phyloP scores from a whole-genome alignment of 2,888 invertebrate genomes.

The Morinoia aosen region DNA sequence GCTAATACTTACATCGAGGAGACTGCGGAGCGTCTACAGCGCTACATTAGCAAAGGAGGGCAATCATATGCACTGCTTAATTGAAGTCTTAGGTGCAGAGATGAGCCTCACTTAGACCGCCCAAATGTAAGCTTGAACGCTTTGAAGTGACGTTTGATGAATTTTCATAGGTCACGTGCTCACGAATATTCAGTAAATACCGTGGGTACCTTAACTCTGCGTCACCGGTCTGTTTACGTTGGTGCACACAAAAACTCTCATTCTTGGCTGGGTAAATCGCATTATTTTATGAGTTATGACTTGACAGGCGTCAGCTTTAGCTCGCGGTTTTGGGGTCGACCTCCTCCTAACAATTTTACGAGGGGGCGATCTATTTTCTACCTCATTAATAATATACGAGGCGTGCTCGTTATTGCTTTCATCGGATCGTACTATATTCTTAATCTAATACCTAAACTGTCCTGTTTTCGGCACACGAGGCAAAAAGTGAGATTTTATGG shows the following conservation, averaged over 20 bases:
- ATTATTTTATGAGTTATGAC: not conserved
- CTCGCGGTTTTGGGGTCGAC: not conserved
- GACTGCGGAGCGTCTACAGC: not conserved
- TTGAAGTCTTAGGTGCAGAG: not conserved
- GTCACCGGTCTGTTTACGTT: not conserved
- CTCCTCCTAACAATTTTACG: not conserved
- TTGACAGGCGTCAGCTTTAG: slow-evolving; percentile 9
- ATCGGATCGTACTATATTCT: not conserved
- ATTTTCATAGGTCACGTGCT: slow-evolving; percentile 12
- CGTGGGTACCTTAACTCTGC: not conserved
- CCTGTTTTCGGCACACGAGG: not conserved
- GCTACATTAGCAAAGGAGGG: not conserved
- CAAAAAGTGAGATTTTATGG: not conserved
- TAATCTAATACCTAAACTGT: not conserved
- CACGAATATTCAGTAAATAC: not conserved
- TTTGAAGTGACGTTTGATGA: slow-evolving; percentile 4
- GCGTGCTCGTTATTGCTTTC: not conserved
- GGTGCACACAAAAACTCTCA: not conserved
- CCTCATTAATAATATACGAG: not conserved
- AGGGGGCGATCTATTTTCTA: not conserved
- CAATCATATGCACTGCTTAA: slow-evolving; percentile 17
- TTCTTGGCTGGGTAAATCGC: not conserved
- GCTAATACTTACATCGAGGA: not conserved
- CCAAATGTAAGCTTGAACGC: not conserved
- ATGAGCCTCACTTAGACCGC: not conserved